Percentiles rank a stretch among this genome's conserved stretches.
phyloP scores from a whole-genome alignment of 2,113 vertebrate genomes.

The Rhea pennata region DNA sequence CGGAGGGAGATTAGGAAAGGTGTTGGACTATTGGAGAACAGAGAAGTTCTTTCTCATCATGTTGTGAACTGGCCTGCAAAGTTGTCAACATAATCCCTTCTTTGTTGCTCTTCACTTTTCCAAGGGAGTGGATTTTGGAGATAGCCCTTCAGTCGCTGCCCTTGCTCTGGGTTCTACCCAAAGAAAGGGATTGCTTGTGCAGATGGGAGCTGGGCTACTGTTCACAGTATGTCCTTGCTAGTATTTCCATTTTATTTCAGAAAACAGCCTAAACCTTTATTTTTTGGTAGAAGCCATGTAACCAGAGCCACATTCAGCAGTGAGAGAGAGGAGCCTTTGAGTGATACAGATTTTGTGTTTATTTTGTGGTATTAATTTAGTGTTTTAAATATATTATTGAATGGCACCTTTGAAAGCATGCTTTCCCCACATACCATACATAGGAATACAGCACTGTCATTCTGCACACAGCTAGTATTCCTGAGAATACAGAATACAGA shows the following conservation, averaged over 20 bases:
- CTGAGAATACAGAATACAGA: too few relatives aligned
- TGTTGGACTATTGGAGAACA: not conserved
- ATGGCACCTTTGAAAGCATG: not conserved
- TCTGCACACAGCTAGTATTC: not conserved
- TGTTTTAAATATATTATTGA: not conserved
- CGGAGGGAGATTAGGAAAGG: not conserved
- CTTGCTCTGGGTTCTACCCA: not conserved
- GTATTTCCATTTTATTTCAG: not conserved
- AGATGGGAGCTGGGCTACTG: not conserved
- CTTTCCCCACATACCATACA: rapidly evolving
- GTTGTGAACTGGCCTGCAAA: not conserved
- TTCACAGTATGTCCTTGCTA: not conserved
- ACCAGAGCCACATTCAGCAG: not conserved
- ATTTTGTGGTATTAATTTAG: not conserved
- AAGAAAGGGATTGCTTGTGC: not conserved
- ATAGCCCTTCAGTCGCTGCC: not conserved
- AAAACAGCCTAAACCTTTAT: not conserved
- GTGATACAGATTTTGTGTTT: rapidly evolving
- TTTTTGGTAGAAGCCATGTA: not conserved
- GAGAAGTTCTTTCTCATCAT: not conserved
- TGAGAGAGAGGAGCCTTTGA: not conserved
- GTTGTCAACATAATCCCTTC: not conserved
- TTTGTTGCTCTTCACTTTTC: not conserved
- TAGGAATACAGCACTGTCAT: not conserved
- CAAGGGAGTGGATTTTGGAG: not conserved